Evolutionary conservation across 1,140 invertebrate species (phyloP).

Genomic region (Venustaconcha ellipsiformis): DNA sequence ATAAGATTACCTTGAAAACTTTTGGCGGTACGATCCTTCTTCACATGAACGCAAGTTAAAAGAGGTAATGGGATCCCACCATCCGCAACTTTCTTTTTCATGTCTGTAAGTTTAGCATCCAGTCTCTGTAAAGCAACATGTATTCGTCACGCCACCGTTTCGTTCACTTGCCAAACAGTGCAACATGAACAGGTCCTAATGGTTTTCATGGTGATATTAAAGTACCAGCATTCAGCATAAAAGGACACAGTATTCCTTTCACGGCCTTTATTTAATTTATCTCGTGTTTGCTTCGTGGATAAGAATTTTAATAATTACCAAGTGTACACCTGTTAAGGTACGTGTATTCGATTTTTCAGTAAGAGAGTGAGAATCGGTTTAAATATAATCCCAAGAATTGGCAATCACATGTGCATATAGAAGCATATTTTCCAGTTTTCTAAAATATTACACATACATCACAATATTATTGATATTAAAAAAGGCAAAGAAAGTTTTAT

Average conservation of each 20-base stretch:
- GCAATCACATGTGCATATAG: no score
- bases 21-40: conserved; percentile 68
- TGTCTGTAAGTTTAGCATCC: conserved; percentile 62
- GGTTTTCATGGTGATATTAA: not conserved
- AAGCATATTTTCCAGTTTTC: no score
- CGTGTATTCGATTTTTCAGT: not conserved
- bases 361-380: not conserved
- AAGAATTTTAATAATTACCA: not conserved
- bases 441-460: no score
- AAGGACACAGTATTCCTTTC: no score
- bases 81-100: conserved; percentile 54
- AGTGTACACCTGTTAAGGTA: not conserved
- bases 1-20: conserved; percentile 68
- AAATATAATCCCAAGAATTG: no score
- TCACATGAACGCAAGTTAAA: conserved; percentile 71
- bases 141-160: not conserved
- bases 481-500: no score
- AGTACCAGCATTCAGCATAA: not conserved
- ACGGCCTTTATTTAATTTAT: not conserved
- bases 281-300: not conserved
- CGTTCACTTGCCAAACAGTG: not conserved
- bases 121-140: conserved; percentile 53
- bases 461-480: no score
- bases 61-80: conserved; percentile 68
- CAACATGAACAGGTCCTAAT: no score